Base-by-base conservation (phyloP, 2,888 invertebrate species). In the Ophion ellenae region DNA sequence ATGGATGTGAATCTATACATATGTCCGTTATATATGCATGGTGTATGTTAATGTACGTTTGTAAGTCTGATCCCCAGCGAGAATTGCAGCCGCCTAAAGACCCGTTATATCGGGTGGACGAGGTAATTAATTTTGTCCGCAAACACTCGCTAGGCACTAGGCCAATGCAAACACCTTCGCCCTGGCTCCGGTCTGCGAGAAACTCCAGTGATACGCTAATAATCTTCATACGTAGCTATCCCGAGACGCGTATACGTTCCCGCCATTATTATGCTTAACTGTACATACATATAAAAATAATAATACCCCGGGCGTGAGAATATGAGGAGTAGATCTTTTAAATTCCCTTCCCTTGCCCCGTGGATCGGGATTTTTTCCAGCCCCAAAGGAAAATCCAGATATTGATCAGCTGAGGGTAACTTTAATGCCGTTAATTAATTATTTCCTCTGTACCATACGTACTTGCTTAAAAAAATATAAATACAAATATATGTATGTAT, bases 101-200 rank as follows among this genome's bases (percentile, higher is more conserved):
- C 90, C 93, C 93, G 93, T 93, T 93, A 93, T 89, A 90, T 91
- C 89, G 91, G 87, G 83, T 87, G 91, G 89, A 92, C 92, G 90
- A 90, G 93, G 92, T 93, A 93, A 93, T 93, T 93, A 93, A 93
- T 93, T 93, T 93, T 89, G 89, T 89, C 90, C 86, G 92, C 90
- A 88, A 92, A 92, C 90, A 76, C 63, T 69, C 59, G 90, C 89
- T 90, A 91, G 91, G 88, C 91, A 93, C 93, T 93, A 93, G 93
- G 93, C 93, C 93, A 93, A 93, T 92, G 91, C 91, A 90, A 93
- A 92, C 92, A 90, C 91, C 92, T 92, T 90, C 87, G 87, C 74
- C 84, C 86, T 80, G 88, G 78, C 85, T 86, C 83, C 86, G 81
- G 77, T 70, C 67, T 73, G 67, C 47, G 63, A 80, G 53, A 76